Percentiles rank a stretch among this genome's conserved stretches.
Conservation (phyloP, 2,797 vertebrate genomes). For the Manis crassicaudata region DNA sequence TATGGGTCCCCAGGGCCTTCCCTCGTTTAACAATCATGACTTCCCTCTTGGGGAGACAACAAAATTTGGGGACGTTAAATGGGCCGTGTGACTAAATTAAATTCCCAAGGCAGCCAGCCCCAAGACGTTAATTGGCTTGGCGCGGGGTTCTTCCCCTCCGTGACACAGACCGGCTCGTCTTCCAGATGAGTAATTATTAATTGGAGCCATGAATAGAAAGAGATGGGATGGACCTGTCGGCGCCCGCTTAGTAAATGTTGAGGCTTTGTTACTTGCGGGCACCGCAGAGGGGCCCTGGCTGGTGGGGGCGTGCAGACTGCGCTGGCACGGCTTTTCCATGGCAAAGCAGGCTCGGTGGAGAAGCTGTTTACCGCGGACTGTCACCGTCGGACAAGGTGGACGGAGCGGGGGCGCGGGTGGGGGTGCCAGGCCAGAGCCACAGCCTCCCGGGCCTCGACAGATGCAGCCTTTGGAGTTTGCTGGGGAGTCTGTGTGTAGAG, state of each 20-base stretch:
- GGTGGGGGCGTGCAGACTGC: not conserved
- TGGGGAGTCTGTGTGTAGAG: not conserved
- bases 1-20: constrained; percentile 87
- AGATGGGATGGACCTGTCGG: constrained; percentile 80
- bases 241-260: constrained; percentile 88
- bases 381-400: not conserved
- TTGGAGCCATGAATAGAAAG: constrained; percentile 91
- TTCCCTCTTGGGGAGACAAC: constrained; percentile 80
- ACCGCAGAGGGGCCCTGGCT: constrained; percentile 66
- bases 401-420: too few relatives aligned
- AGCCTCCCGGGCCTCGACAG: not conserved
- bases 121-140: constrained; percentile 88
- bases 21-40: constrained; percentile 86
- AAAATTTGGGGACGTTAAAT: constrained; percentile 84
- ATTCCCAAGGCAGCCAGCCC: constrained; percentile 86
- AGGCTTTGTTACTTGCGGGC: constrained; percentile 83
- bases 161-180: constrained; percentile 92
- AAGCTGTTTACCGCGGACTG: not conserved
- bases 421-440: not conserved
- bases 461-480: not conserved
- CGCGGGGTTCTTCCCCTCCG: constrained; percentile 83
- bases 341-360: not conserved
- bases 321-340: not conserved
- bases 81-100: constrained; percentile 83
- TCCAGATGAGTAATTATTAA: constrained; percentile 90